Conservation (phyloP, 2,888 invertebrate genomes). For the Apodemia duryi region DNA sequence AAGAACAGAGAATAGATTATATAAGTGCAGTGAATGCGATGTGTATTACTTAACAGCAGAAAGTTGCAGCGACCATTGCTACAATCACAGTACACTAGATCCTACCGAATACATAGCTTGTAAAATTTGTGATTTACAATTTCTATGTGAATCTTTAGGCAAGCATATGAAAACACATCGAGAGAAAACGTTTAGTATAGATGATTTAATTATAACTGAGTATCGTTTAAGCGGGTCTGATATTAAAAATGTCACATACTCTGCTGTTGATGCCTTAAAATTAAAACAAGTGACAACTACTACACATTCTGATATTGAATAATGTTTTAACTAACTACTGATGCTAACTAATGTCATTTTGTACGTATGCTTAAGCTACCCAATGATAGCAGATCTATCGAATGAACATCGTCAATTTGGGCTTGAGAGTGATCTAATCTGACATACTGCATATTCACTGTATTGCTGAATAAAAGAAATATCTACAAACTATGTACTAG, state of each 20-base stretch:
- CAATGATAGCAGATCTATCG: too few relatives aligned
- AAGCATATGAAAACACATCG: slow-evolving; percentile 46
- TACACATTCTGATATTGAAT: slow-evolving; percentile 33
- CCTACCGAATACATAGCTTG: slow-evolving; percentile 50
- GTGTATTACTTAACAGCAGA: slow-evolving; percentile 42
- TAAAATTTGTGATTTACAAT: slow-evolving; percentile 51
- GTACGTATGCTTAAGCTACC: too few relatives aligned
- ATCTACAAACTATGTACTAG: too few relatives aligned
- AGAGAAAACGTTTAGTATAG: slow-evolving; percentile 38
- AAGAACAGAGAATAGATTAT: slow-evolving; percentile 29
- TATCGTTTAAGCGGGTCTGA: slow-evolving; percentile 30
- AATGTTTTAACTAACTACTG: not conserved
- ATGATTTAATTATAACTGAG: slow-evolving; percentile 44
- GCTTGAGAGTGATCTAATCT: too few relatives aligned
- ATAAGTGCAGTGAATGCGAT: slow-evolving; percentile 45
- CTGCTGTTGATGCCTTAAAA: slow-evolving; percentile 43
- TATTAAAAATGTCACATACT: slow-evolving; percentile 33
- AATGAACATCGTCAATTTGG: too few relatives aligned
- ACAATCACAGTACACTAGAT: slow-evolving; percentile 39
- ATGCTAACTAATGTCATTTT: too few relatives aligned
- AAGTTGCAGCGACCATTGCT: slow-evolving; percentile 42
- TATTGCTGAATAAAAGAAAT: too few relatives aligned
- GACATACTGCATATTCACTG: too few relatives aligned
- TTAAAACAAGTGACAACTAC: slow-evolving; percentile 49
- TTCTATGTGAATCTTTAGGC: slow-evolving; percentile 41